phyloP scores from a whole-genome alignment of 1,140 invertebrate genomes.

The Drosophila ogumai region DNA sequence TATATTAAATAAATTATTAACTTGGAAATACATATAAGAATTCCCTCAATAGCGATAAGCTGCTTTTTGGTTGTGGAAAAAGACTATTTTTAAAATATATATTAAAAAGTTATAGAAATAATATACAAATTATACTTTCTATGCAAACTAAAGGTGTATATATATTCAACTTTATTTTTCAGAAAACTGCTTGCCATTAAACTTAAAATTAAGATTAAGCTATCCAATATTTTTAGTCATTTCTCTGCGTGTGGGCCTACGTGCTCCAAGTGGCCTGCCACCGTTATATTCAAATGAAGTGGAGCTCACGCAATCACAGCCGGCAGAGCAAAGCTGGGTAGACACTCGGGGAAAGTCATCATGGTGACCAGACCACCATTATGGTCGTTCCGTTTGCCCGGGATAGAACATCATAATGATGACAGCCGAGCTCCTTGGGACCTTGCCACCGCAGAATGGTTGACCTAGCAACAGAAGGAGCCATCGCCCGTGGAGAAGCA shows the following conservation, averaged over 20 bases:
- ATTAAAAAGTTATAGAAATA: not conserved
- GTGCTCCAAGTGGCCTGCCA: conserved; percentile 42
- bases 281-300: conserved; percentile 57
- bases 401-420: conserved; percentile 19
- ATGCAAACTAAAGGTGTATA: not conserved
- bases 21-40: not conserved
- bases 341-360: conserved; percentile 33
- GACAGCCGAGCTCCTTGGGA: conserved; percentile 2
- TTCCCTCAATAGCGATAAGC: not conserved
- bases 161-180: too few species aligned
- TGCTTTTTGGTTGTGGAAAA: not conserved
- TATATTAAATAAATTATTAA: not conserved
- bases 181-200: too few species aligned
- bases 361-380: conserved; percentile 36
- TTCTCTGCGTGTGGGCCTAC: conserved; percentile 42
- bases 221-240: not conserved
- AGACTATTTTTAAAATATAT: not conserved
- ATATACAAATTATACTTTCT: not conserved
- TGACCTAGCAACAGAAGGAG: conserved; percentile 42
- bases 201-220: not conserved
- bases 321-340: conserved; percentile 8
- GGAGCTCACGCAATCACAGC: conserved; percentile 40
- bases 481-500: conserved; percentile 19
- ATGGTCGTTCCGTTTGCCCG: conserved; percentile 17
- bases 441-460: conserved; percentile 35